Evolutionary conservation across 2,797 vertebrate genomes (phyloP).

Genomic region (Rallus crepitans): DNA sequence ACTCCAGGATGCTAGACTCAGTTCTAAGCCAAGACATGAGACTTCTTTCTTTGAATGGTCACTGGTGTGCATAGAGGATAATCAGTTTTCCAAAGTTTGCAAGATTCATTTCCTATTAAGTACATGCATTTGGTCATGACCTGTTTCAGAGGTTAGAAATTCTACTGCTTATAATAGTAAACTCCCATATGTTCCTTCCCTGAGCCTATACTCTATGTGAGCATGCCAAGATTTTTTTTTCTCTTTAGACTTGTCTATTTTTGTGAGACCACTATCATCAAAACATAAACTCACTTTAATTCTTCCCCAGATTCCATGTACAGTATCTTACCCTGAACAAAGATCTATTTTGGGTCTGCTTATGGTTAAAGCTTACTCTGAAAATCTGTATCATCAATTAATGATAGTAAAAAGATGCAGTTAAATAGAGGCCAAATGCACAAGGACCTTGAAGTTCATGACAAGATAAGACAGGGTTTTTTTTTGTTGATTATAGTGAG

Average conservation of each 20-base stretch:
- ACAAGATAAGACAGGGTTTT: background rate
- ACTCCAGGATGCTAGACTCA: background rate
- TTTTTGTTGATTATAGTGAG: background rate
- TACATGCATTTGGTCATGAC: background rate
- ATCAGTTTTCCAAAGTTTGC: background rate
- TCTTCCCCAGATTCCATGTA: background rate
- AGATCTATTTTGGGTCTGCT: background rate
- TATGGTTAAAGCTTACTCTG: background rate
- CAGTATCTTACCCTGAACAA: background rate
- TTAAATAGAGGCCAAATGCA: background rate
- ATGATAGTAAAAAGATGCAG: background rate
- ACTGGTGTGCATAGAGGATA: background rate
- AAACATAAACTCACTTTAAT: background rate
- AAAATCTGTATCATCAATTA: background rate
- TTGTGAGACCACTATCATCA: background rate
- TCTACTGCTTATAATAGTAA: background rate
- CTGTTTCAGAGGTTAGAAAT: background rate
- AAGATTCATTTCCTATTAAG: background rate
- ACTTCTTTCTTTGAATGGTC: background rate
- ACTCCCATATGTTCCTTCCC: background rate
- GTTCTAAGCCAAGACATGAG: background rate
- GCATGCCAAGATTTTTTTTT: background rate
- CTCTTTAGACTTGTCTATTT: background rate
- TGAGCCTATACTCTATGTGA: background rate
- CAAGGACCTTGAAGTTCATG: background rate